Evolutionary conservation across 1,140 invertebrate genomes (phyloP).

Genomic region (Philaenus spumarius): DNA sequence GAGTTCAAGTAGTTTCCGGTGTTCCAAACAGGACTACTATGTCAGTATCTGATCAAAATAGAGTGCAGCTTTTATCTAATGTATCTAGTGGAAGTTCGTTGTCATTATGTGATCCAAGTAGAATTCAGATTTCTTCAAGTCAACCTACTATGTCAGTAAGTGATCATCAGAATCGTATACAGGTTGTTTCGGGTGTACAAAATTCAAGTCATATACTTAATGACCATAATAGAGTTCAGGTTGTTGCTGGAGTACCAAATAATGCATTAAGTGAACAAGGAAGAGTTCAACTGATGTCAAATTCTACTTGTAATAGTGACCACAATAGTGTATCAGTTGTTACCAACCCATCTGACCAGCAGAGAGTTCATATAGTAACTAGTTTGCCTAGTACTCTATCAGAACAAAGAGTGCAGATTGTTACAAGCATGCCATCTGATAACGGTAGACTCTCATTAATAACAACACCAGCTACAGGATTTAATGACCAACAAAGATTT

Average conservation of each 20-base stretch:
- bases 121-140: conserved; percentile 15
- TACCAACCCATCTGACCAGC: conserved; percentile 5
- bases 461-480: background rate
- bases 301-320: background rate
- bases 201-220: conserved; percentile 22
- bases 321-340: conserved; percentile 13
- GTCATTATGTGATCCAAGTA: conserved; percentile 13
- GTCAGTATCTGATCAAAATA: conserved; percentile 8
- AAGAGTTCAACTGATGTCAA: conserved; percentile 20
- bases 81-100: background rate
- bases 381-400: conserved; percentile 2
- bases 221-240: conserved; percentile 28
- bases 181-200: conserved; percentile 21
- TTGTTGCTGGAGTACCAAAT: conserved; percentile 23
- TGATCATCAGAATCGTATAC: conserved; percentile 19
- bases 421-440: conserved; percentile 12
- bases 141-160: background rate
- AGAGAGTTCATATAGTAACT: conserved; percentile 8
- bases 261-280: conserved; percentile 11
- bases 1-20: conserved; percentile 23
- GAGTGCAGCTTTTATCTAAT: conserved; percentile 11
- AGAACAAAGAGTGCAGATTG: conserved; percentile 18
- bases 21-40: conserved; percentile 10
- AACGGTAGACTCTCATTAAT: background rate
- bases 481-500: conserved; percentile 21